These are phyloP conservation scores for Anhinga rufa DNA, from an alignment of 2,113 vertebrate genomes.

Conservation along the genomic window DNA sequence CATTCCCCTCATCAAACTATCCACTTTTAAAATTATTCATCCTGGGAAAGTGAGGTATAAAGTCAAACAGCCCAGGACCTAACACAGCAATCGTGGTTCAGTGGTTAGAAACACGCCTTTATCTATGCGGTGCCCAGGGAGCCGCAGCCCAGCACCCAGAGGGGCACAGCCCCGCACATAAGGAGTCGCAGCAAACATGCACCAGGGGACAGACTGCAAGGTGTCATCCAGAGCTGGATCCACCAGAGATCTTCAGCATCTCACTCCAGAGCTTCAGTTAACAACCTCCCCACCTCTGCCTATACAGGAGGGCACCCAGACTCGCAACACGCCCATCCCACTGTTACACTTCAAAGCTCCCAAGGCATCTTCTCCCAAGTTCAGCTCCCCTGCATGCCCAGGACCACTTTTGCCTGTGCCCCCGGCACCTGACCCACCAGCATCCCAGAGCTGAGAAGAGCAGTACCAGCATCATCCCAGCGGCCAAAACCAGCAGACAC, in stretches of 20 bases:
- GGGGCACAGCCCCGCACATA: too few relatives aligned
- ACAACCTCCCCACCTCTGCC: neutral
- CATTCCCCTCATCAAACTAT: neutral
- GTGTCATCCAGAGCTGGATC: neutral
- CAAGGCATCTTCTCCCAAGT: neutral
- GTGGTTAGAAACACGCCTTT: neutral
- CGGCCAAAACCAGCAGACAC: neutral
- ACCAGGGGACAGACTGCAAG: neutral
- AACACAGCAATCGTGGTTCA: neutral
- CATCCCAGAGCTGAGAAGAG: neutral
- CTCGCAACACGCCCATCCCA: fast-evolving
- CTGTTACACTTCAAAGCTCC: neutral
- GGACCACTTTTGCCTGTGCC: neutral
- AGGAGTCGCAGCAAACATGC: neutral
- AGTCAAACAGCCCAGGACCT: neutral
- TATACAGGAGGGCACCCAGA: too few relatives aligned
- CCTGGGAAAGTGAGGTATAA: neutral
- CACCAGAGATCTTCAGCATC: neutral
- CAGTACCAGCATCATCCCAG: neutral
- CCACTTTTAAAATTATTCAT: neutral
- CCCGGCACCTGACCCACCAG: neutral
- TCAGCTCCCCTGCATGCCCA: neutral
- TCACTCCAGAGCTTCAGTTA: neutral
- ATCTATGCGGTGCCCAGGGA: neutral
- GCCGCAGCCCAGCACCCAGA: neutral